Percentiles rank a stretch among this genome's conserved stretches.
phyloP scores from a whole-genome alignment of 2,888 invertebrate genomes.

The Cataglyphis cursor region DNA sequence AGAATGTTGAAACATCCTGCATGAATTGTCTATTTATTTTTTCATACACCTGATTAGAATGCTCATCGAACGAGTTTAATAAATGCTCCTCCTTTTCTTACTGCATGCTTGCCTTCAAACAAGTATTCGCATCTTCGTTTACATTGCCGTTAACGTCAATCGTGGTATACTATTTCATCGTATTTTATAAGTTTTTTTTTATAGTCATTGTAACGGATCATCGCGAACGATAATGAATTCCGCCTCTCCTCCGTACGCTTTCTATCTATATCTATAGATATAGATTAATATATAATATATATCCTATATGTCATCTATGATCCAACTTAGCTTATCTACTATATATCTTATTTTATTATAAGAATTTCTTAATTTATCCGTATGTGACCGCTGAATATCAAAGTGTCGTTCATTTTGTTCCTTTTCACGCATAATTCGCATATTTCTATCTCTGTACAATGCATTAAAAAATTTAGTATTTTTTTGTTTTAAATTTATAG shows the following conservation, averaged over 20 bases:
- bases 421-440: background rate
- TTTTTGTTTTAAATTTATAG: background rate
- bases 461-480: background rate
- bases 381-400: background rate
- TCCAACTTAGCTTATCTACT: background rate
- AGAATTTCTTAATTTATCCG: background rate
- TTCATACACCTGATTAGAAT: slow-evolving; percentile 24
- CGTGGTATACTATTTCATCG: slow-evolving; percentile 31
- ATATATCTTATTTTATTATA: slow-evolving; percentile 1
- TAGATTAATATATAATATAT: slow-evolving; percentile 21
- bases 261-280: background rate
- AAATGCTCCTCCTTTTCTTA: background rate
- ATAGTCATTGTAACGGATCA: slow-evolving; percentile 16
- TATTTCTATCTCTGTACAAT: background rate
- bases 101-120: background rate
- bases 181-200: slow-evolving; percentile 24
- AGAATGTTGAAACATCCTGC: background rate
- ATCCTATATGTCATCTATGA: background rate
- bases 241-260: too few species aligned
- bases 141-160: slow-evolving; percentile 41
- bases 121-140: slow-evolving; percentile 8
- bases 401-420: background rate
- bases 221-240: slow-evolving; percentile 46
- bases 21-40: slow-evolving; percentile 17
- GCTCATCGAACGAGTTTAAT: slow-evolving; percentile 35